Percentiles rank a stretch among this genome's conserved stretches.
Evolutionary conservation across 37 sponge, comb jelly and placozoan species (phyloP).

Genomic region (Hormiphora californensis): DNA sequence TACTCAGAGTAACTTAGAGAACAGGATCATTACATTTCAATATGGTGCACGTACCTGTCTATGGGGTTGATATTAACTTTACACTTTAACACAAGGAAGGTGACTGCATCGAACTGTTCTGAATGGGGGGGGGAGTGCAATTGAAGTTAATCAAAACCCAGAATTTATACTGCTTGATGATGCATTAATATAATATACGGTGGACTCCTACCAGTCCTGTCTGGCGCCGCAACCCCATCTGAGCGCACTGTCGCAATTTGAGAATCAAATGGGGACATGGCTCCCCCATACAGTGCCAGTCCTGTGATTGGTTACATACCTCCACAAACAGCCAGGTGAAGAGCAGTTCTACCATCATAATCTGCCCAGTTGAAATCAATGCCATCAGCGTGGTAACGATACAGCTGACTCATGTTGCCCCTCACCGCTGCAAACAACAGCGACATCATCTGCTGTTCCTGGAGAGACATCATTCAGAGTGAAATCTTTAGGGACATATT

Average conservation of each 20-base stretch:
- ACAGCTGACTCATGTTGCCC: slow-evolving; percentile 38
- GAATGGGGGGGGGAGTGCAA: background rate
- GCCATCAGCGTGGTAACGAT: background rate
- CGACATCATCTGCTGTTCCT: background rate
- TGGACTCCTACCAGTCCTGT: no score
- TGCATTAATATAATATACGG: no score
- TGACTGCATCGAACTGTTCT: slow-evolving; percentile 9
- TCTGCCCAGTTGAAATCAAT: slow-evolving; percentile 43
- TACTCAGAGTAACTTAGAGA: background rate
- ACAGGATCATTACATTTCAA: background rate
- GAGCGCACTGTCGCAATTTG: no score
- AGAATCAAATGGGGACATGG: no score
- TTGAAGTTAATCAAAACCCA: no score
- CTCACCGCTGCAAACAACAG: background rate
- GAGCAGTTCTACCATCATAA: slow-evolving; percentile 62
- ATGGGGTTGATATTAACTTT: slow-evolving; percentile 51
- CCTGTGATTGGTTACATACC: no score
- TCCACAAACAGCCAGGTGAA: slow-evolving; percentile 61
- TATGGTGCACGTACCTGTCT: slow-evolving; percentile 55
- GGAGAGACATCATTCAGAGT: background rate
- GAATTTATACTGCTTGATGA: no score
- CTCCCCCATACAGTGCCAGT: no score
- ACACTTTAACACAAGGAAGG: slow-evolving; percentile 52
- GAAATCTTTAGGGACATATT: no score
- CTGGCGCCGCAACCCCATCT: no score